Base-by-base conservation (phyloP, 2,888 invertebrate species). In the Hirudinaria manillensis region DNA sequence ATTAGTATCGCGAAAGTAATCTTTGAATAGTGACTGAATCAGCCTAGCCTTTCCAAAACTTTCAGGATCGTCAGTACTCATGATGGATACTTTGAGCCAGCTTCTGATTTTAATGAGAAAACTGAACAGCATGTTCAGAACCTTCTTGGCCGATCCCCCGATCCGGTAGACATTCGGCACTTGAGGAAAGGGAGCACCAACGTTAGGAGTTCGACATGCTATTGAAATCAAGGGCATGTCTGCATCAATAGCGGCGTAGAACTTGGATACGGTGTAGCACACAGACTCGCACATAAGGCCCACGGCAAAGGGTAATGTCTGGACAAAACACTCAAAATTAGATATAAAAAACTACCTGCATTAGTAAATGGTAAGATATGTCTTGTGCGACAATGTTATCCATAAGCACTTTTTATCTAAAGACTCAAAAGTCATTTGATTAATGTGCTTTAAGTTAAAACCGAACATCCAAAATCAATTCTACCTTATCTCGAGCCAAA, bases 271-370 rank as follows among this genome's bases (percentile, higher is more conserved):
- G 6, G 65, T 45, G 56, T 56, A 73, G 27, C 73, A 73, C 3
- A 65, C 65, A 7, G n/a, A 16, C n/a, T 73, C 73, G 45, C 65
- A 65, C 55, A 34, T 65, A 16, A 65, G n/a, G 6, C 73, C 73
- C 32, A 73, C 34, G 34, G 61, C 55, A 45, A 73, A 73, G 10
- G 73, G 73, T 4, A 36, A 21, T 27, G n/a, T 21, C 21, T 21
- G 4, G 16, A 24, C 16, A 24, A 45, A 45, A 10, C 16, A 45
- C 1, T 45, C 45, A 16, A 6, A 45, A 45, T 45, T 45, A 45
- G 45, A 3, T 45, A 16, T 45, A 16, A 45, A n/a, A 45, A 45
- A 16, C 13, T 45, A 45, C 16, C 16, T 1, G 16, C 16, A 45
- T 16, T 45, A 10, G 45, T 45, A 16, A 45, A 45, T 45, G 10